Evolutionary conservation across 2,888 invertebrate genomes (phyloP).

Genomic region (Steinernema scapterisci): DNA sequence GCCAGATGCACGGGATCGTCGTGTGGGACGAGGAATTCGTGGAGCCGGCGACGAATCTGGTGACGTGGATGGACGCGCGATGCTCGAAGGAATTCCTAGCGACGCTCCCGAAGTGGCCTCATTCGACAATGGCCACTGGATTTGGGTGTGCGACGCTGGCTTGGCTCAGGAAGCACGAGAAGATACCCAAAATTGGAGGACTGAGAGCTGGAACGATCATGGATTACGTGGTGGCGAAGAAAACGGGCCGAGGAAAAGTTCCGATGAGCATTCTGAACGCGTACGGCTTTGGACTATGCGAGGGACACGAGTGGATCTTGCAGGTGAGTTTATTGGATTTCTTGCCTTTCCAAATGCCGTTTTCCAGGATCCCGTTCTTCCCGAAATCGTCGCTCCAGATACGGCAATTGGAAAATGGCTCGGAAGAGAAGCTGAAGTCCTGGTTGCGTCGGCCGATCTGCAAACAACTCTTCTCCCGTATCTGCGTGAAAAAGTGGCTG

Average conservation of each 20-base stretch:
- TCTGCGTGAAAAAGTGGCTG: constrained; percentile 28
- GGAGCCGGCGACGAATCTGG: constrained; percentile 39
- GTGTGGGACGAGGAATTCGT: constrained; percentile 35
- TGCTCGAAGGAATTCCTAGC: constrained; percentile 38
- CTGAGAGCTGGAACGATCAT: constrained; percentile 38
- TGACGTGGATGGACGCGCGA: constrained; percentile 48
- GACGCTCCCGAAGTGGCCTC: constrained; percentile 34
- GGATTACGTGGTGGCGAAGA: constrained; percentile 38
- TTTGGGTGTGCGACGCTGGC: constrained; percentile 45
- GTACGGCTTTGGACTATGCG: constrained; percentile 40
- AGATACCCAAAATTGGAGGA: constrained; percentile 25
- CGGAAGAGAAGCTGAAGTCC: constrained; percentile 10
- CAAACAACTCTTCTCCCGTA: constrained; percentile 41
- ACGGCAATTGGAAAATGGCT: constrained; percentile 24
- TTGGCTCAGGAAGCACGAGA: constrained; percentile 39
- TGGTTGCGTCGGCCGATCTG: constrained; percentile 43
- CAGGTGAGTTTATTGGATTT: constrained; percentile 9
- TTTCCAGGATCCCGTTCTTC: constrained; percentile 38
- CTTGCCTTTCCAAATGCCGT: background rate
- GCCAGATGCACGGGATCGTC: constrained; percentile 47
- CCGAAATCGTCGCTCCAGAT: constrained; percentile 34
- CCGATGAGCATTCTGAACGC: constrained; percentile 43
- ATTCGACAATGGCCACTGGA: constrained; percentile 40
- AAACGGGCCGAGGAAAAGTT: constrained; percentile 21
- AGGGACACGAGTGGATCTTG: constrained; percentile 28